Evolutionary conservation across 2,113 vertebrate genomes (phyloP).

Genomic region (Cygnus buccinator): DNA sequence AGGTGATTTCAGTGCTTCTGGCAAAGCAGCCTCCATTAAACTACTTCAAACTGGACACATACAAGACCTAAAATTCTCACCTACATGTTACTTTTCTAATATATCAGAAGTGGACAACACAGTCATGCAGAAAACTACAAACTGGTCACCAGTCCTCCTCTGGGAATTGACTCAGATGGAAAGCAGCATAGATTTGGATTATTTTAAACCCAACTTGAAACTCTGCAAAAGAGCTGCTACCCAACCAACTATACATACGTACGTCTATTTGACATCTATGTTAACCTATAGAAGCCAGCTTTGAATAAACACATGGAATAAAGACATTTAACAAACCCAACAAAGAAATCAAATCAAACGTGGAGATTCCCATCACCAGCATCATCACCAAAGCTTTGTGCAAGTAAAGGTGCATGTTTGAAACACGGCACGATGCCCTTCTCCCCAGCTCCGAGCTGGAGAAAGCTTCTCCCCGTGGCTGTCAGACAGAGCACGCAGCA

Average conservation of each 20-base stretch:
- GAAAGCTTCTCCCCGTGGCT: too few relatives aligned
- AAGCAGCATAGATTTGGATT: neutral
- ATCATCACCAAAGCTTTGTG: too few relatives aligned
- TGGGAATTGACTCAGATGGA: neutral
- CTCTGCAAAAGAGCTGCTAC: neutral
- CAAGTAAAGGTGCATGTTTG: too few relatives aligned
- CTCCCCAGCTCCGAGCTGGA: too few relatives aligned
- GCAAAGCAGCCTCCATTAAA: neutral
- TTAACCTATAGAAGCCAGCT: neutral
- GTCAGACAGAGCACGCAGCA: too few relatives aligned
- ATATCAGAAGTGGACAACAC: neutral
- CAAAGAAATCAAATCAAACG: too few relatives aligned
- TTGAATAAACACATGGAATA: neutral
- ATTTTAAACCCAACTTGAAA: neutral
- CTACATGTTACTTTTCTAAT: neutral
- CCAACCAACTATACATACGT: too few relatives aligned
- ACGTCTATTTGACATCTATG: neutral
- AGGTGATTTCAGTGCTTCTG: rapidly evolving
- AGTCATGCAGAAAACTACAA: neutral
- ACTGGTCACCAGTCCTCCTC: too few relatives aligned
- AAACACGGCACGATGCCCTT: too few relatives aligned
- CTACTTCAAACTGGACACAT: neutral
- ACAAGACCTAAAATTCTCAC: neutral
- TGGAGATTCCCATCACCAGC: too few relatives aligned
- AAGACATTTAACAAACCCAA: too few relatives aligned